These are phyloP conservation scores for Asbolus verrucosus DNA, from an alignment of 1,140 invertebrate species.

Conservation along the genomic window DNA sequence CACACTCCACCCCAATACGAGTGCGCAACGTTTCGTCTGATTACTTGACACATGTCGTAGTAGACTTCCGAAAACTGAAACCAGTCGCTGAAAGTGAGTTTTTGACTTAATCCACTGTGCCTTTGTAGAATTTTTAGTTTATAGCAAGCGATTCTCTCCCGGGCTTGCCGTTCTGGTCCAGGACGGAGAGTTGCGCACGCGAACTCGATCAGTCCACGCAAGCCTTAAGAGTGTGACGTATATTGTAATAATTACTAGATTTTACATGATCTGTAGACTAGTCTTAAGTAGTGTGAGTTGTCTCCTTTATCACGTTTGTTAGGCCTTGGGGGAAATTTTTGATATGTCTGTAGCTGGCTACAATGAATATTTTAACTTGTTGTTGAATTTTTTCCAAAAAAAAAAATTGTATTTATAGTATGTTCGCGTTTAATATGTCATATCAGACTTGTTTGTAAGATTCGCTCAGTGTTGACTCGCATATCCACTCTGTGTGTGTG, in stretches of 20 bases:
- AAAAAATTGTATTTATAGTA: slow-evolving; percentile 6
- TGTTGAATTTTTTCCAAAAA: no score
- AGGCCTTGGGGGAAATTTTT: not conserved
- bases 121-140: slow-evolving; percentile 44
- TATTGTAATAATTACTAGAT: slow-evolving; percentile 50
- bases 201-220: slow-evolving; percentile 38
- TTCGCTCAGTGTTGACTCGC: slow-evolving; percentile 33
- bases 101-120: slow-evolving; percentile 8
- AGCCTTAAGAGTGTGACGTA: slow-evolving; percentile 42
- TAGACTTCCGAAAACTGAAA: not conserved
- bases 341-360: slow-evolving; percentile 29
- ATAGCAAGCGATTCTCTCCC: slow-evolving; percentile 21
- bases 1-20: slow-evolving; percentile 1
- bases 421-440: slow-evolving; percentile 24
- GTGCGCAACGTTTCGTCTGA: not conserved
- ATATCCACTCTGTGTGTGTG: slow-evolving; percentile 25
- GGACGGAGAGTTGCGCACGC: slow-evolving; percentile 13
- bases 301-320: slow-evolving; percentile 40
- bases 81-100: not conserved
- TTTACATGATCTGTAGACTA: slow-evolving; percentile 53
- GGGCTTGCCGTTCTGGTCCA: slow-evolving; percentile 15
- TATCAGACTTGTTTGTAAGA: slow-evolving; percentile 34
- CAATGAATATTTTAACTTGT: no score
- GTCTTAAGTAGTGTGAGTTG: slow-evolving; percentile 38
- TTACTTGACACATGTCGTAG: no score